These are phyloP conservation scores for Eledona agricola DNA, from an alignment of 2,888 invertebrate genomes.

Conservation along the genomic window DNA sequence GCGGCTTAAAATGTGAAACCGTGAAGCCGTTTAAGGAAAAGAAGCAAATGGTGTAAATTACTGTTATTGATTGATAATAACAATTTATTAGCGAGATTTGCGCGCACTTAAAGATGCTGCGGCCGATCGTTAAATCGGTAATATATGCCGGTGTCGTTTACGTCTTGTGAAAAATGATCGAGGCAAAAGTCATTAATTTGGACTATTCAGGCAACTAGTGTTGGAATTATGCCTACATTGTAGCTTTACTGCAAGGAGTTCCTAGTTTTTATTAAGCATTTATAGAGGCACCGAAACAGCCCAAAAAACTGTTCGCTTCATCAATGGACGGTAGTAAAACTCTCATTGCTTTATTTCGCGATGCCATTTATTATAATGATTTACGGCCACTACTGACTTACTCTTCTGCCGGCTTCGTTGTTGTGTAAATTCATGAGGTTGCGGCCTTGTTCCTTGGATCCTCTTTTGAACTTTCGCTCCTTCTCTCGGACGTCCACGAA, in stretches of 20 bases:
- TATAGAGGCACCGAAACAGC: conserved; percentile 4
- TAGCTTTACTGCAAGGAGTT: conserved; percentile 30
- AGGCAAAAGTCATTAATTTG: conserved; percentile 14
- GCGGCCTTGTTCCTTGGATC: conserved; percentile 83
- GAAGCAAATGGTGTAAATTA: too few relatives aligned
- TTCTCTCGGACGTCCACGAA: conserved; percentile 94
- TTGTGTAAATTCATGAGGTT: conserved; percentile 97
- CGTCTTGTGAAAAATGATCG: conserved; percentile 1
- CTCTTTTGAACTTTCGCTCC: conserved; percentile 84
- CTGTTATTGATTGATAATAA: too few relatives aligned
- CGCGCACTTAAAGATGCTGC: conserved; percentile 2
- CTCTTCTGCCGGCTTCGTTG: conserved; percentile 97
- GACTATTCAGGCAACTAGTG: conserved; percentile 2
- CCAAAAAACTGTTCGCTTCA: neutral
- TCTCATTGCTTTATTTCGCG: conserved; percentile 1
- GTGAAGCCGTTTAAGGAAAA: too few relatives aligned
- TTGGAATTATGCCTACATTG: conserved; percentile 26
- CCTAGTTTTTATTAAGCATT: conserved; percentile 29
- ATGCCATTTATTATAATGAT: conserved; percentile 1
- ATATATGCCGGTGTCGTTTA: conserved; percentile 1
- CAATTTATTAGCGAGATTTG: too few relatives aligned
- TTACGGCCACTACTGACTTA: conserved; percentile 66
- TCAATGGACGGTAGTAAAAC: neutral
- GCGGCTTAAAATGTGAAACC: too few relatives aligned
- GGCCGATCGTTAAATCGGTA: conserved; percentile 5